A percentile compares a stretch with the other conserved stretches of the same genome.
phyloP scores from a whole-genome alignment of 2,888 invertebrate species.

The Diploptera punctata region DNA sequence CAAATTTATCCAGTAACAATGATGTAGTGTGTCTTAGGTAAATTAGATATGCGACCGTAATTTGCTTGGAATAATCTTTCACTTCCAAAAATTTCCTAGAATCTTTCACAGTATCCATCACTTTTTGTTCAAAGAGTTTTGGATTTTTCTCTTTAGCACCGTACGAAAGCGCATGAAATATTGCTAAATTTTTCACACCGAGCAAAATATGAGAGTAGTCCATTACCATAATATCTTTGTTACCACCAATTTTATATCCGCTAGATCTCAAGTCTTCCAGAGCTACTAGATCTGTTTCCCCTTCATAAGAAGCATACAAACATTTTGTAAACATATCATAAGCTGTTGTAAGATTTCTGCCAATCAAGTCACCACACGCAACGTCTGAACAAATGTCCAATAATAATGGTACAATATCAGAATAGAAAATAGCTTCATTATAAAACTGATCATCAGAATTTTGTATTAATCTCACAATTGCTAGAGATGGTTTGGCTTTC shows the following conservation, averaged over 20 bases:
- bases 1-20: background rate
- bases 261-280: background rate
- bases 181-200: constrained; percentile 46
- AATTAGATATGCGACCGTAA: background rate
- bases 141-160: constrained; percentile 24
- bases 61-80: too few species aligned
- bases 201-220: constrained; percentile 48
- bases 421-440: background rate
- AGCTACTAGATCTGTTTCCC: background rate
- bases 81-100: background rate
- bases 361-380: background rate
- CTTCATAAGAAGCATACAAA: background rate
- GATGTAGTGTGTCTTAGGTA: background rate
- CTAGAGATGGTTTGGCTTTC: background rate
- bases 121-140: background rate
- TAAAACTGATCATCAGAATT: constrained; percentile 5
- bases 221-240: constrained; percentile 39
- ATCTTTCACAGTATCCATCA: background rate
- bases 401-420: background rate
- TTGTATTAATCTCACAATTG: background rate
- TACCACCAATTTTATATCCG: background rate
- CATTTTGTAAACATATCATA: background rate
- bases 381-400: background rate
- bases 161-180: constrained; percentile 50
- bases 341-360: background rate